A percentile compares a stretch with the other conserved stretches of the same genome.
phyloP scores from a whole-genome alignment of 2,113 vertebrate genomes.

The Rhipidura dahli region DNA sequence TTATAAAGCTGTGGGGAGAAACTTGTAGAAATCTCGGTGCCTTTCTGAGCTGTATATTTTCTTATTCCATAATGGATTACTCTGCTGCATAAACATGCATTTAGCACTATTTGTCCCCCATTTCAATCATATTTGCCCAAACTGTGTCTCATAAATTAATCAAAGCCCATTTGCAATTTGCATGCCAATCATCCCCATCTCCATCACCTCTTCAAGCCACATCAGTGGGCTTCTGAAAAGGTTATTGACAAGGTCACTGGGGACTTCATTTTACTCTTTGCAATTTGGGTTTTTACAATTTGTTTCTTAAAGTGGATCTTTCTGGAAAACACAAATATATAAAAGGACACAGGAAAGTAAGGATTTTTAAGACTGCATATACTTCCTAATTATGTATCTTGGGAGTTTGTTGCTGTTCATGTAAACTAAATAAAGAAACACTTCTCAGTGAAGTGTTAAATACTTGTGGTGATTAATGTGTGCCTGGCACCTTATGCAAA shows the following conservation, averaged over 20 bases:
- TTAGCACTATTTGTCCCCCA: background rate
- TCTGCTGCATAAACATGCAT: background rate
- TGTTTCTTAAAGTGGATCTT: background rate
- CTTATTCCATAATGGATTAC: background rate
- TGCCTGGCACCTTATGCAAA: background rate
- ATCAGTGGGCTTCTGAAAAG: background rate
- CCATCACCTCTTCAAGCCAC: background rate
- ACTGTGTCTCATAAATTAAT: background rate
- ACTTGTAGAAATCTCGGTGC: background rate
- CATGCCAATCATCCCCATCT: background rate
- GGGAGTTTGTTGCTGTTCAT: background rate
- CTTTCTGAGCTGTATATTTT: background rate
- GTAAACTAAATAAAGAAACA: background rate
- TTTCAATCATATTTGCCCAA: background rate
- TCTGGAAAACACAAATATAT: background rate
- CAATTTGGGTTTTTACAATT: background rate
- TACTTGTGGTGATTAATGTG: background rate
- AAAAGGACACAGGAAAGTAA: background rate
- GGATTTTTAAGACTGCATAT: background rate
- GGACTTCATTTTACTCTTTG: background rate
- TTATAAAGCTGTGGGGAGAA: background rate
- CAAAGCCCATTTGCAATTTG: background rate
- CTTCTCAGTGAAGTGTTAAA: background rate
- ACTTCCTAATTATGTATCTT: background rate
- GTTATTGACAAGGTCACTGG: background rate